Percentiles rank a stretch among this genome's conserved stretches.
These are phyloP conservation scores for Chaetophractus vellerosus DNA, from an alignment of 2,797 vertebrate genomes.

Conservation along the genomic window DNA sequence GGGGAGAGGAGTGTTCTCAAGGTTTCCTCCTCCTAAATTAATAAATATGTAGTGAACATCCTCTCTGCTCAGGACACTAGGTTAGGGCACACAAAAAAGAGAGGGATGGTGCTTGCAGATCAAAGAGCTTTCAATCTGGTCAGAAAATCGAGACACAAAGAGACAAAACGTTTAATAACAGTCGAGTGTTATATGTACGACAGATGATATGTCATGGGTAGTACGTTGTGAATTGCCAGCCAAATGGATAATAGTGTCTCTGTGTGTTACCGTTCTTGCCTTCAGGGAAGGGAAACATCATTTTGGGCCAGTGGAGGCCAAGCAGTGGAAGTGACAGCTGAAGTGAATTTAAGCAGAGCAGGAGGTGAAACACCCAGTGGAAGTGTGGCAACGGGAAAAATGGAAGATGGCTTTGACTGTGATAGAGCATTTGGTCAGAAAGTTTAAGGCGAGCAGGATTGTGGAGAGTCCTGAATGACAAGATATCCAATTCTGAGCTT, in stretches of 20 bases:
- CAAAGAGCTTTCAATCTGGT: neutral
- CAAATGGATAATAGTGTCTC: neutral
- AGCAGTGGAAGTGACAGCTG: neutral
- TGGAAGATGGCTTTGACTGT: neutral
- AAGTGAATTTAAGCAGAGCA: neutral
- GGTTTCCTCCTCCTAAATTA: neutral
- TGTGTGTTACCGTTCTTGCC: neutral
- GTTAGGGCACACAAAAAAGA: neutral
- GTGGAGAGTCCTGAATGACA: neutral
- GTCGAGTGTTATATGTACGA: neutral
- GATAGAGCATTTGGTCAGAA: neutral
- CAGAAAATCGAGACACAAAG: neutral
- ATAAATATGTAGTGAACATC: neutral
- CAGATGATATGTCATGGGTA: neutral
- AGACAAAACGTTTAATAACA: neutral
- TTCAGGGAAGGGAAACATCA: neutral
- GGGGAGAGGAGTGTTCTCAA: neutral
- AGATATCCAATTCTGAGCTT: neutral
- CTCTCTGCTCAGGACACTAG: neutral
- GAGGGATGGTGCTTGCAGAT: rapidly evolving
- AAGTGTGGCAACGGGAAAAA: rapidly evolving
- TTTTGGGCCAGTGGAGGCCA: neutral
- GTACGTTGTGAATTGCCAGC: neutral
- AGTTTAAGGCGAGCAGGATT: neutral
- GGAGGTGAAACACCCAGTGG: neutral